These are phyloP conservation scores for Alligator sinensis DNA, from an alignment of 2,113 vertebrate genomes.

Conservation along the genomic window DNA sequence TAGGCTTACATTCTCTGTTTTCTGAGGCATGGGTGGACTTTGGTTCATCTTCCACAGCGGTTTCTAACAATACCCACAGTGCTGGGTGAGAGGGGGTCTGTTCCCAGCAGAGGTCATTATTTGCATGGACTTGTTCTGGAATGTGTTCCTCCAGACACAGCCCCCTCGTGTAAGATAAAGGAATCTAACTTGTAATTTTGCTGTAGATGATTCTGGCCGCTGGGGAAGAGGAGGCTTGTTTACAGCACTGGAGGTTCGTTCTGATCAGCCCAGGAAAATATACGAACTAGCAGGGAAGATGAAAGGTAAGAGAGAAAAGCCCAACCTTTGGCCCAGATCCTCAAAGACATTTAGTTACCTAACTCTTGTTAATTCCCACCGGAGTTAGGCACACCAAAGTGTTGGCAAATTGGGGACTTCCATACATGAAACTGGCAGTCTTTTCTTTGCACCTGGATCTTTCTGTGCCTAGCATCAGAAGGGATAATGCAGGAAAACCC, in stretches of 20 bases:
- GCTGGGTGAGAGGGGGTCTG: not conserved
- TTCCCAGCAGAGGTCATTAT: not conserved
- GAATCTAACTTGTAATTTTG: not conserved
- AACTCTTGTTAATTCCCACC: not conserved
- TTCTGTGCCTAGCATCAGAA: not conserved
- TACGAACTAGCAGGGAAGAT: slow-evolving; percentile 93
- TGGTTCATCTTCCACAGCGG: not conserved
- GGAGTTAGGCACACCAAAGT: not conserved
- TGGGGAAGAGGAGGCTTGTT: slow-evolving; percentile 95
- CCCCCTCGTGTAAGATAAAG: not conserved
- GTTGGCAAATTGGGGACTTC: not conserved
- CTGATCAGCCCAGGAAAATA: slow-evolving; percentile 85
- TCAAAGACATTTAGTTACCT: not conserved
- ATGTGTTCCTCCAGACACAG: not conserved
- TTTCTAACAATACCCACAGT: not conserved
- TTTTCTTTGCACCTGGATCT: not conserved
- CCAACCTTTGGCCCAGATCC: not conserved
- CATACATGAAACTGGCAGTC: accelerated
- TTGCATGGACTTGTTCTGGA: not conserved
- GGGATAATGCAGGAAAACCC: accelerated
- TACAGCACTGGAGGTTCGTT: slow-evolving; percentile 88
- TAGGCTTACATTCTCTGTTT: not conserved
- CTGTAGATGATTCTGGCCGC: slow-evolving; percentile 89
- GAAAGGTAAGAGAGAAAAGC: slow-evolving; percentile 84
- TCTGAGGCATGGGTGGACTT: not conserved